Base-by-base conservation (phyloP, 2,113 vertebrate genomes). In the Cariama cristata region DNA sequence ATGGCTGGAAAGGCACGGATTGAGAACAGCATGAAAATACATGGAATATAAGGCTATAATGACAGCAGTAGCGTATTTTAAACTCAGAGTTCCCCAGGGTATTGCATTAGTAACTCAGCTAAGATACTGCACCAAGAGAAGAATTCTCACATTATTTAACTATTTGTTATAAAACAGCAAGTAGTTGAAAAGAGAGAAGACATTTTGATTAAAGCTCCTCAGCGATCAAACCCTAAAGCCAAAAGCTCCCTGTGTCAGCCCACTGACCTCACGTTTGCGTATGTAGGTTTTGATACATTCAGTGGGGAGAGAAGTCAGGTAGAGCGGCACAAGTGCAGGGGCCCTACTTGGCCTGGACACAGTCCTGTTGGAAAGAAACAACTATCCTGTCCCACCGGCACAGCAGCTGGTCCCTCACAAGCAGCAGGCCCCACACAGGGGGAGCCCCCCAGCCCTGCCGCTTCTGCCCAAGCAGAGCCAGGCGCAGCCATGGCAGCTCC, bases 41-140 rank as follows among this genome's bases (percentile, higher is more conserved):
- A 33, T 3, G 73, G 88, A 97, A 35, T 87, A 93, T 66, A 45
- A 56, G 56, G 56, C 40, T 89, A 71, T 45, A 92, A 75, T 72
- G 76, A 93, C 40, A 97, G 91, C 56, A 91, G 18, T 0, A 32
- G 68, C 1, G 0, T 95, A 95, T 96, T 97, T 97, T 95, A 96
- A 94, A 96, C 76, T 94, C 52, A 3, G 73, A 12, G 20, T 8
- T 94, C 95, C 88, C 96, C 58, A 53, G 93, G 56, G 93, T 58
- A 95, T 96, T 97, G 24, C 95, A 94, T 91, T 91, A 96, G 86
- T 79, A 85, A 75, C 53, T 91, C 93, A 96, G 76, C 83, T 95
- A 86, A 86, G 83, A 94, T 60, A 60, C 44, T 81, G 82, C 80
- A 77, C 68, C 62, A 62, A 60, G 45, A 60, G 32, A 87, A 74